These are phyloP conservation scores for Spea hammondii DNA, from an alignment of 2,797 vertebrate genomes.

Conservation along the genomic window DNA sequence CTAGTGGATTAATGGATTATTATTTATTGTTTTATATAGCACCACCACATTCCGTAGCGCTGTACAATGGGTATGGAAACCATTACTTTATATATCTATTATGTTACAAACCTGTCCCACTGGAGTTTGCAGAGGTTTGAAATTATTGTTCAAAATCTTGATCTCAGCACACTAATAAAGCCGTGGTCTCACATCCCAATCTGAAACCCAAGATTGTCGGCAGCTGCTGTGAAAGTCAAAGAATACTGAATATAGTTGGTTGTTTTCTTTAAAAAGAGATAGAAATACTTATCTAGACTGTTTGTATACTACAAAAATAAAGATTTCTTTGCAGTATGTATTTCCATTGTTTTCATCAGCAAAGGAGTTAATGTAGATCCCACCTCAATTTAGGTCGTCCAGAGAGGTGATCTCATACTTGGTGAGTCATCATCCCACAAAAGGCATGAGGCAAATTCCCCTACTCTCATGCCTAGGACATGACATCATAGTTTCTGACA, in stretches of 20 bases:
- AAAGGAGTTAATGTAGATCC: constrained; percentile 11
- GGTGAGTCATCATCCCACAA: constrained; percentile 28
- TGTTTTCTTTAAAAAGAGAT: no score
- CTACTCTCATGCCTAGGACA: constrained; percentile 21
- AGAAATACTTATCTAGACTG: no score
- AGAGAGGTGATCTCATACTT: constrained; percentile 28
- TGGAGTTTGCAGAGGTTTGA: neutral
- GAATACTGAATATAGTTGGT: neutral
- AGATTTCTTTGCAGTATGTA: neutral
- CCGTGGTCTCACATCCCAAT: neutral
- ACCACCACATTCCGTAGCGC: no score
- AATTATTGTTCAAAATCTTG: neutral
- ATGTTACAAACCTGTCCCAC: neutral
- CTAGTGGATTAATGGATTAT: neutral
- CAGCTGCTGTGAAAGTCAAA: neutral
- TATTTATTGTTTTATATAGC: no score
- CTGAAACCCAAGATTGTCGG: neutral
- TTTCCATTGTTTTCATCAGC: neutral
- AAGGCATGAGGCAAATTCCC: constrained; percentile 19
- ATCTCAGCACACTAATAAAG: neutral
- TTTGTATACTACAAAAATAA: neutral
- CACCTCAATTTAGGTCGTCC: constrained; percentile 9
- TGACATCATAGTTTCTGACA: constrained; percentile 31
- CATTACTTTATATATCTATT: neutral
- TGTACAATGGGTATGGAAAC: neutral